phyloP scores from a whole-genome alignment of 2,113 vertebrate genomes.

The Struthidea cinerea region DNA sequence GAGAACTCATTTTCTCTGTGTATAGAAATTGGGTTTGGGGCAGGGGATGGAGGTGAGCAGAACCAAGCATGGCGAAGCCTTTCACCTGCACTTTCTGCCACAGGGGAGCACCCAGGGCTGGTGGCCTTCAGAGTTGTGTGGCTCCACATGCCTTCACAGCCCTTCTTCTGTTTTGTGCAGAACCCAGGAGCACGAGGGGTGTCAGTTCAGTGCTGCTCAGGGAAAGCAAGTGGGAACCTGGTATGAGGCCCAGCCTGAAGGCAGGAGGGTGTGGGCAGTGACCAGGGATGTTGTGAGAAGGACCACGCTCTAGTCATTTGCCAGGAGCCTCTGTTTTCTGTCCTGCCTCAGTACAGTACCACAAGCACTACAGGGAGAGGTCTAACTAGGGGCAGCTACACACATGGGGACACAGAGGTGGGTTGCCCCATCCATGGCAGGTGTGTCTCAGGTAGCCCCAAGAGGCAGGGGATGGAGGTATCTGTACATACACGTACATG shows the following conservation, averaged over 20 bases:
- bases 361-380: neutral
- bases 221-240: neutral
- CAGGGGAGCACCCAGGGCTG: neutral
- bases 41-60: neutral
- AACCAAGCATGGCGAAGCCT: neutral
- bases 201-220: neutral
- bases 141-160: neutral
- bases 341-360: neutral
- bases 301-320: neutral
- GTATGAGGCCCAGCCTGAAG: neutral
- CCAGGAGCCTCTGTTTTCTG: neutral
- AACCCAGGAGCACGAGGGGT: neutral
- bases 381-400: neutral
- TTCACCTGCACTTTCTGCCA: neutral
- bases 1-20: neutral
- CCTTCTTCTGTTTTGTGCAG: neutral
- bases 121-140: neutral
- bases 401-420: neutral
- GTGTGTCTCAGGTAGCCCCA: neutral
- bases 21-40: neutral
- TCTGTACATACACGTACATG: neutral
- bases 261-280: accelerated
- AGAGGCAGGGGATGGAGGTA: neutral
- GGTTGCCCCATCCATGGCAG: neutral
- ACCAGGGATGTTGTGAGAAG: neutral